Conservation (phyloP, 2,113 vertebrate species). For the Takifugu bimaculatus region DNA sequence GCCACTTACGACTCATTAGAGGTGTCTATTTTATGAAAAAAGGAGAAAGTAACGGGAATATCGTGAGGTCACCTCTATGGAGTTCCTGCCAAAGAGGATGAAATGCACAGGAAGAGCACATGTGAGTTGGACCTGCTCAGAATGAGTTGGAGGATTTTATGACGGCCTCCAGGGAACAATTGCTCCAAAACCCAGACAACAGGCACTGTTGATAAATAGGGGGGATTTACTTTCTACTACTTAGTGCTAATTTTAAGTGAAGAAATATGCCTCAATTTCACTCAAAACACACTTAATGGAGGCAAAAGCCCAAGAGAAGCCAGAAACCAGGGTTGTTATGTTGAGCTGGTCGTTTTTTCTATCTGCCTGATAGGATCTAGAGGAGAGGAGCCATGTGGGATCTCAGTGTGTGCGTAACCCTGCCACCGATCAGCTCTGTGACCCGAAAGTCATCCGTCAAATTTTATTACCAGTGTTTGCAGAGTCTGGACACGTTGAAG, state of each 20-base stretch:
- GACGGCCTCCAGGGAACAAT: conserved; percentile 25
- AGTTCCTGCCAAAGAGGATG: not conserved
- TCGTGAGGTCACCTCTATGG: conserved; percentile 8
- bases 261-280: too few relatives aligned
- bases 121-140: conserved; percentile 6
- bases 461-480: conserved; percentile 35
- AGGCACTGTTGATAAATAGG: not conserved
- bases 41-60: conserved; percentile 10
- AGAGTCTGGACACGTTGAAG: conserved; percentile 20
- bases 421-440: conserved; percentile 13
- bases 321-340: not conserved
- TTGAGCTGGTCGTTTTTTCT: conserved; percentile 11
- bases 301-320: not conserved
- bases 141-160: conserved; percentile 16
- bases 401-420: conserved; percentile 2
- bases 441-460: conserved; percentile 11
- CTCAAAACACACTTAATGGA: too few relatives aligned
- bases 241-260: not conserved
- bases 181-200: conserved; percentile 8
- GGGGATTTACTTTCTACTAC: not conserved
- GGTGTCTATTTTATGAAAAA: conserved; percentile 1
- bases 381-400: conserved; percentile 1
- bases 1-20: conserved; percentile 6
- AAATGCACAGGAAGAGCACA: conserved; percentile 9
- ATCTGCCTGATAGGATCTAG: conserved; percentile 25